These are phyloP conservation scores for Lordiphosa clarofinis DNA, from an alignment of 1,140 invertebrate species.

Conservation along the genomic window DNA sequence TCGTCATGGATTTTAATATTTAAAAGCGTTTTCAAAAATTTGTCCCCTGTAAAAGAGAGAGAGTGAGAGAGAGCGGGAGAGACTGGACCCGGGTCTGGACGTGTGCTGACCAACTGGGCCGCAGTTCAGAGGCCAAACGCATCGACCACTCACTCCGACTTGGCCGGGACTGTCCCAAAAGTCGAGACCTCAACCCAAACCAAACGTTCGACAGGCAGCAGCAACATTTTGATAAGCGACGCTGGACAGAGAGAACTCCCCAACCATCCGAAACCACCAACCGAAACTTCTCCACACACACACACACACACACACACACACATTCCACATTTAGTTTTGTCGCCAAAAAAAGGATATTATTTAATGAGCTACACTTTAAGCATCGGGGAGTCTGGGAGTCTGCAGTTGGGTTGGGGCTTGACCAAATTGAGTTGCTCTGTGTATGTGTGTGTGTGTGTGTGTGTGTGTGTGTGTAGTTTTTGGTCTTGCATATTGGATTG, in stretches of 20 bases:
- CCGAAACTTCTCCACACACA: constrained; percentile 6
- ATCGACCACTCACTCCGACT: constrained; percentile 42
- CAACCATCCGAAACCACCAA: neutral
- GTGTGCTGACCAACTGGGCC: constrained; percentile 63
- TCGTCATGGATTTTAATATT: constrained; percentile 78
- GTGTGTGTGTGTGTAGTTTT: constrained; percentile 40
- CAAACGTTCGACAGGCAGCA: constrained; percentile 59
- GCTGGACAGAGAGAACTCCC: constrained; percentile 21
- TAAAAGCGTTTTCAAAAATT: constrained; percentile 77
- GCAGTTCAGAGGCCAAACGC: constrained; percentile 72
- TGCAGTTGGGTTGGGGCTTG: constrained; percentile 9
- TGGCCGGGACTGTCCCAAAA: constrained; percentile 49
- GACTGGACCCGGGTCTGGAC: constrained; percentile 20
- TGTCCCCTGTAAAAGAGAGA: constrained; percentile 42
- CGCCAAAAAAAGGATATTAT: constrained; percentile 73
- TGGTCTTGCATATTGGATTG: constrained; percentile 59
- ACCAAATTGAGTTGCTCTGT: constrained; percentile 72
- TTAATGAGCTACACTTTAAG: constrained; percentile 76
- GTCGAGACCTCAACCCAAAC: constrained; percentile 20
- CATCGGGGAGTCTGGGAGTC: constrained; percentile 18
- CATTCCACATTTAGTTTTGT: constrained; percentile 12
- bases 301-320: constrained; percentile 12
- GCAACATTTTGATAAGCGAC: constrained; percentile 71
- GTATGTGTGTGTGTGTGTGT: no score
- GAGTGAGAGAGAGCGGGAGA: neutral